Conservation (phyloP, 92 coral and sea anemone genomes). For the Nematostella vectensis region DNA sequence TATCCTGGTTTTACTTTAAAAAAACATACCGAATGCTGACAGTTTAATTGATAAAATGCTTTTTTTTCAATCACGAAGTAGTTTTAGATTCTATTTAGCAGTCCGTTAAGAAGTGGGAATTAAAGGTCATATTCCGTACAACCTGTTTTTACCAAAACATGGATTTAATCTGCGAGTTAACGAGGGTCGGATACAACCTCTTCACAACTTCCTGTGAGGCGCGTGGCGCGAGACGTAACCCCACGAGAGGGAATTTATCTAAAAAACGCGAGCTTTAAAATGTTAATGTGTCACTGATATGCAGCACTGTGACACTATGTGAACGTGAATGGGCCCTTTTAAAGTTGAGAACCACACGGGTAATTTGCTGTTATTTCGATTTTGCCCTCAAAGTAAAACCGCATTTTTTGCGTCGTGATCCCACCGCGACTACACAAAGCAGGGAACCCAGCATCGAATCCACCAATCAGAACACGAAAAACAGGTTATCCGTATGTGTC, state of each 20-base stretch:
- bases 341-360: constrained; percentile 2
- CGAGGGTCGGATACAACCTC: constrained; percentile 58
- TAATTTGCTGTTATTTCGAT: constrained; percentile 27
- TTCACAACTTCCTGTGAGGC: constrained; percentile 38
- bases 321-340: no score
- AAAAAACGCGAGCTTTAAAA: background rate
- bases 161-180: constrained; percentile 40
- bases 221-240: constrained; percentile 11
- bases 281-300: background rate
- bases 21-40: no score
- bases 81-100: no score
- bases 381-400: constrained; percentile 35
- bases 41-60: no score
- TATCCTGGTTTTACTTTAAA: no score
- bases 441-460: constrained; percentile 39
- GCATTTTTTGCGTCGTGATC: constrained; percentile 33
- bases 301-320: no score
- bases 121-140: constrained; percentile 22
- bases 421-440: constrained; percentile 37
- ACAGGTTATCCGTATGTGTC: constrained; percentile 34
- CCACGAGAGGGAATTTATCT: constrained; percentile 2
- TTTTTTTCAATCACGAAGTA: no score
- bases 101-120: background rate
- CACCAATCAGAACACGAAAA: constrained; percentile 31
- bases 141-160: constrained; percentile 11